Percentiles rank a stretch among this genome's conserved stretches.
These are phyloP conservation scores for Aphelenchoides fujianensis DNA, from an alignment of 1,140 invertebrate species.

Conservation along the genomic window DNA sequence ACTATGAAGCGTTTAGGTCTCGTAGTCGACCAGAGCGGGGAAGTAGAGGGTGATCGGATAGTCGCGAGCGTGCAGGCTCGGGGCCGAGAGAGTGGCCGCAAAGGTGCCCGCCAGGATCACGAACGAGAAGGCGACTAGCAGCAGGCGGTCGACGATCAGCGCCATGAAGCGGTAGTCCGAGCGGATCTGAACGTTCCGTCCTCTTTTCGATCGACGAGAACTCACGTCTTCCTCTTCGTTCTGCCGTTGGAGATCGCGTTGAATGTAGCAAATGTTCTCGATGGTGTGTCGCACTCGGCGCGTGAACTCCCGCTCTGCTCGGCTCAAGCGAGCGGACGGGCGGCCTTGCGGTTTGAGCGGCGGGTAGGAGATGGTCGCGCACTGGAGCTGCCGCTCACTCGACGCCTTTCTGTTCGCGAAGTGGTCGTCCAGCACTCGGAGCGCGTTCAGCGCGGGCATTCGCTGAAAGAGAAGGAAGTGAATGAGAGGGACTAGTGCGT, in stretches of 20 bases:
- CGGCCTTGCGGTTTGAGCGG: slow-evolving; percentile 3
- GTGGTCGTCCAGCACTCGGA: slow-evolving; percentile 39
- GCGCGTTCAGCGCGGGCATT: slow-evolving; percentile 36
- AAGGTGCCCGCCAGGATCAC: slow-evolving; percentile 88
- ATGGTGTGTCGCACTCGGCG: slow-evolving; percentile 1
- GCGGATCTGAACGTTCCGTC: slow-evolving; percentile 72
- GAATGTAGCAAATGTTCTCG: slow-evolving; percentile 52
- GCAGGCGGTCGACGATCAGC: slow-evolving; percentile 94
- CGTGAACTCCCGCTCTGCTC: background rate
- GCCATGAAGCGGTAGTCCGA: slow-evolving; percentile 99
- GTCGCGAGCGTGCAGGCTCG: slow-evolving; percentile 62
- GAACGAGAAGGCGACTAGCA: slow-evolving; percentile 92
- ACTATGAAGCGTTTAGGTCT: no score
- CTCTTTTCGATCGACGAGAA: background rate
- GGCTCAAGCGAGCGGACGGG: background rate
- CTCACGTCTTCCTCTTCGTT: slow-evolving; percentile 40
- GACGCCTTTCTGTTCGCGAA: slow-evolving; percentile 15
- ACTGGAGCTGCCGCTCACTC: slow-evolving; percentile 17
- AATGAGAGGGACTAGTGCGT: no score
- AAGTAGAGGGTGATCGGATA: slow-evolving; percentile 35
- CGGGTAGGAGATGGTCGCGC: slow-evolving; percentile 14
- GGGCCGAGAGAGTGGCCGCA: slow-evolving; percentile 88
- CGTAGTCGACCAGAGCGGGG: slow-evolving; percentile 7
- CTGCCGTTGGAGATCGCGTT: slow-evolving; percentile 32
- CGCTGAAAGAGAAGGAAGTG: no score